Evolutionary conservation across 1,140 invertebrate genomes (phyloP).

Genomic region (Aphaenogaster rudis): DNA sequence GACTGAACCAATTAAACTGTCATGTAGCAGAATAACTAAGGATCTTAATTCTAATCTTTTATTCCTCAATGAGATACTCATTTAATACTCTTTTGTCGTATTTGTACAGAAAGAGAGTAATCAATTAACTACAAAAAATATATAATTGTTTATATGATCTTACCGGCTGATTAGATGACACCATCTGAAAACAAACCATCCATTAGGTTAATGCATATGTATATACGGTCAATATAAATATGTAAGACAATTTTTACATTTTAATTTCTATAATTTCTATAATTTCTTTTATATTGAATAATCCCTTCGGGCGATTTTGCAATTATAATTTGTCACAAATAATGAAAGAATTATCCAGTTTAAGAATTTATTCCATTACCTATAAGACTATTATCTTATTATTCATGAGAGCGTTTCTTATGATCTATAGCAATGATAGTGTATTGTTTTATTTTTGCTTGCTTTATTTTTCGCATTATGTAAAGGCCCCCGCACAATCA

Average conservation of each 20-base stretch:
- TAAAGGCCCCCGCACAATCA: no score
- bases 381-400: neutral
- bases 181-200: slow-evolving; percentile 77
- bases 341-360: slow-evolving; percentile 7
- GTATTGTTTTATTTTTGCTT: neutral
- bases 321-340: slow-evolving; percentile 4
- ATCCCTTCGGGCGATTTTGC: neutral
- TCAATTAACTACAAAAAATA: slow-evolving; percentile 8
- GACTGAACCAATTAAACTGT: slow-evolving; percentile 24
- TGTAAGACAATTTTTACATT: slow-evolving; percentile 22
- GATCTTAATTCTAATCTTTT: slow-evolving; percentile 12
- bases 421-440: neutral
- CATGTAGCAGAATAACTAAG: neutral
- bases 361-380: neutral
- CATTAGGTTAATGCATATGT: slow-evolving; percentile 13
- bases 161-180: slow-evolving; percentile 82
- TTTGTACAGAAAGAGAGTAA: neutral
- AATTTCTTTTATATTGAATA: slow-evolving; percentile 3
- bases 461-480: neutral
- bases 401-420: neutral
- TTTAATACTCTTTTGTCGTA: slow-evolving; percentile 16
- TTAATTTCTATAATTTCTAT: slow-evolving; percentile 21
- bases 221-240: neutral
- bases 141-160: slow-evolving; percentile 68
- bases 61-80: slow-evolving; percentile 14